phyloP scores from a whole-genome alignment of 30 jellyfish, hydroid and myxozoan genomes.

The Rhopilema esculentum region DNA sequence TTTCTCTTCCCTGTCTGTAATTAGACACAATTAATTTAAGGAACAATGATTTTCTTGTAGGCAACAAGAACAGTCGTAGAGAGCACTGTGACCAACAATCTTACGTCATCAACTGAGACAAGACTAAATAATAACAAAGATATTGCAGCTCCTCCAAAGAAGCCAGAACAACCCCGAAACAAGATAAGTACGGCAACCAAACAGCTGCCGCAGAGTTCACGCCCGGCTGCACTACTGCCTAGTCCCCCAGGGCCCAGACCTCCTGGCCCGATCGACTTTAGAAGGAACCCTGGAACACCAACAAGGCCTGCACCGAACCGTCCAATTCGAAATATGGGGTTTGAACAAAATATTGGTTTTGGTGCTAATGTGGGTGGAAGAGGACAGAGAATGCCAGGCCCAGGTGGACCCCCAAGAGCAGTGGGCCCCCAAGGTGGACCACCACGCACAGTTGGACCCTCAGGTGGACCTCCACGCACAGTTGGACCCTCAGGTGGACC shows the following conservation, averaged over 20 bases:
- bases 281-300: neutral
- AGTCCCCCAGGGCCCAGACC: conserved; percentile 12
- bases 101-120: neutral
- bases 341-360: neutral
- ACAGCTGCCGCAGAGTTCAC: conserved; percentile 6
- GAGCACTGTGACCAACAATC: neutral
- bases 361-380: conserved; percentile 9
- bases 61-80: neutral
- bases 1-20: too few species aligned
- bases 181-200: neutral
- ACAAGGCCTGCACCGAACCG: neutral
- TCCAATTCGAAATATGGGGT: neutral
- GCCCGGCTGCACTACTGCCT: conserved; percentile 1
- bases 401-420: conserved; percentile 30
- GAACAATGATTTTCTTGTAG: neutral
- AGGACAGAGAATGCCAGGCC: conserved; percentile 24
- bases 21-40: too few species aligned
- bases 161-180: neutral
- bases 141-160: neutral
- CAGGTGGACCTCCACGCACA: conserved; percentile 35
- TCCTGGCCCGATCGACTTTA: neutral
- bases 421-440: conserved; percentile 32
- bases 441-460: conserved; percentile 7
- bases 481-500: conserved; percentile 42
- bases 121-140: neutral